Conservation (phyloP, 2,113 vertebrate genomes). For the Gymnorhina tibicen region DNA sequence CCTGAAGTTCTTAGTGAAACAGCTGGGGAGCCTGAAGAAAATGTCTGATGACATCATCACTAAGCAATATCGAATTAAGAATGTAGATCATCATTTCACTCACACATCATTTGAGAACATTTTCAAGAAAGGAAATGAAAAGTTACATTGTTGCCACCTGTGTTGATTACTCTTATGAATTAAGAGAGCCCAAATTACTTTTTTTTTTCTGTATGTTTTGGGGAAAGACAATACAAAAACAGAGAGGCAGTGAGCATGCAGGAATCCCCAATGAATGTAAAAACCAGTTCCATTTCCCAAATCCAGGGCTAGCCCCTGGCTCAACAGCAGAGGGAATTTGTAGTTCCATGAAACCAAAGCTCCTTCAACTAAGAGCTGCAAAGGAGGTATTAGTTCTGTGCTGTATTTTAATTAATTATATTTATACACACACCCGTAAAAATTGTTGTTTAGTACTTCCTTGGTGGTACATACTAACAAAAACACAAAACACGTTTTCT, state of each 20-base stretch:
- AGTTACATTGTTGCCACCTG: constrained; percentile 50
- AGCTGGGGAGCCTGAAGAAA: constrained; percentile 16
- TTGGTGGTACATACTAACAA: background rate
- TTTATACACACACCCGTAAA: background rate
- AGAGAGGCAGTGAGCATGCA: background rate
- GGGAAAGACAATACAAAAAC: background rate
- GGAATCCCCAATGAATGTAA: background rate
- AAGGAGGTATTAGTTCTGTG: background rate
- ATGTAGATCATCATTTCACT: constrained; percentile 40
- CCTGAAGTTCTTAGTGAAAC: background rate
- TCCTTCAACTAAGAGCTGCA: background rate
- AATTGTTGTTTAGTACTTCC: background rate
- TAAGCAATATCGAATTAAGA: background rate
- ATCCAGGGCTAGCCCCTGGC: background rate
- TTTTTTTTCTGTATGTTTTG: background rate
- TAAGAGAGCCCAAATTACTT: background rate
- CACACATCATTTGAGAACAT: constrained; percentile 16
- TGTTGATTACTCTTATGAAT: constrained; percentile 30
- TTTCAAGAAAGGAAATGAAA: constrained; percentile 64
- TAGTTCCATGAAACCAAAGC: background rate
- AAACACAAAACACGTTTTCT: background rate
- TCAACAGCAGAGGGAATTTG: background rate
- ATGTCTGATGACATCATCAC: constrained; percentile 36
- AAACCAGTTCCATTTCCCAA: background rate
- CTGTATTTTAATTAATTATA: background rate